phyloP scores from a whole-genome alignment of 2,888 invertebrate species.

The Dryomyza anilis region DNA sequence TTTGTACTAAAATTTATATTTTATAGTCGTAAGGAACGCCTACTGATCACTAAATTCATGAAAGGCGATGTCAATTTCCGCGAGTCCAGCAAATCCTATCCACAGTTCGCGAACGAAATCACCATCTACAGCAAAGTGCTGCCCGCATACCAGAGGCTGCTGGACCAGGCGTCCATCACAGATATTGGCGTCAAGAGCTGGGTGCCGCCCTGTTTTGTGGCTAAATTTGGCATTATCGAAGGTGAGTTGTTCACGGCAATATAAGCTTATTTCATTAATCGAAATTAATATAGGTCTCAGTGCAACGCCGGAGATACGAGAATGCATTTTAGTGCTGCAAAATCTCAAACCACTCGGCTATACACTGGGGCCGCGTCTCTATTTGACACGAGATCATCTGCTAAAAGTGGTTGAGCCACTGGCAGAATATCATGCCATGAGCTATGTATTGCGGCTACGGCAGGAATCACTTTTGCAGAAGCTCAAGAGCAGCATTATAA shows the following conservation, averaged over 20 bases:
- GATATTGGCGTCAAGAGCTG: constrained; percentile 38
- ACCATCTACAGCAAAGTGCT: constrained; percentile 52
- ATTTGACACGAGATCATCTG: constrained; percentile 50
- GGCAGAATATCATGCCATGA: constrained; percentile 54
- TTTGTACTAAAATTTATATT: too few relatives aligned
- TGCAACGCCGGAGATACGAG: constrained; percentile 33
- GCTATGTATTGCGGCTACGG: constrained; percentile 48
- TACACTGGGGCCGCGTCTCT: constrained; percentile 49
- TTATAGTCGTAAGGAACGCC: constrained; percentile 35
- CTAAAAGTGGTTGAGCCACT: constrained; percentile 47
- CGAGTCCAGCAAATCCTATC: constrained; percentile 49
- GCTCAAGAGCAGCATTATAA: constrained; percentile 43
- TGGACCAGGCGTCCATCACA: constrained; percentile 35
- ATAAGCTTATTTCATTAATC: too few relatives aligned
- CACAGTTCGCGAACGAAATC: constrained; percentile 56
- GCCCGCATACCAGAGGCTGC: constrained; percentile 49
- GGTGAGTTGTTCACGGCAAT: constrained; percentile 42
- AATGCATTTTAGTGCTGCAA: constrained; percentile 53
- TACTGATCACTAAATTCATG: constrained; percentile 56
- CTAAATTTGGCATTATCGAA: constrained; percentile 51
- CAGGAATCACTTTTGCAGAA: constrained; percentile 45
- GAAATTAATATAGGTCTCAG: constrained; percentile 46
- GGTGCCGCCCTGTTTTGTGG: constrained; percentile 47
- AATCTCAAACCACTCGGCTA: constrained; percentile 52
- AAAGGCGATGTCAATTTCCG: constrained; percentile 54